A percentile compares a stretch with the other conserved stretches of the same genome.
These are phyloP conservation scores for Scophthalmus maximus DNA, from an alignment of 2,113 vertebrate genomes.

Conservation along the genomic window DNA sequence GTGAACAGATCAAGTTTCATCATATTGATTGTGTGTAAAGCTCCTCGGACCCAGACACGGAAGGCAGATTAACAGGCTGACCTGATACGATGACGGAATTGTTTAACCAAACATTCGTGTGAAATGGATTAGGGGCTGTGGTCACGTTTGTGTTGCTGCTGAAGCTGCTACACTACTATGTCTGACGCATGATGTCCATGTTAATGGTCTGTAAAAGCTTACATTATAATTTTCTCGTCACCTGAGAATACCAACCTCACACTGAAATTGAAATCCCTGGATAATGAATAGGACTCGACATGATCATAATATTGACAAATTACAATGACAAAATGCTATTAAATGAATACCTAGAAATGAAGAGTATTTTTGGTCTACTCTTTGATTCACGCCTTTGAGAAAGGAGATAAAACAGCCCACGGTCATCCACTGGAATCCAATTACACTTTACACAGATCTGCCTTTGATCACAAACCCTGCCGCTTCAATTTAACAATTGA, in stretches of 20 bases:
- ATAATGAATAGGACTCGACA: not conserved
- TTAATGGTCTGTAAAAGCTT: not conserved
- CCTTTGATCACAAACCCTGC: too few species aligned
- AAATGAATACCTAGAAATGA: not conserved
- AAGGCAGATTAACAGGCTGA: constrained; percentile 77
- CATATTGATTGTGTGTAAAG: constrained; percentile 77
- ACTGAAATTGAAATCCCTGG: not conserved
- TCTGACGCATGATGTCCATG: not conserved
- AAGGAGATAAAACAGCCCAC: too few species aligned
- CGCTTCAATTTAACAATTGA: not conserved
- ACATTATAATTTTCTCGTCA: not conserved
- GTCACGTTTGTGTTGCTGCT: constrained; percentile 25
- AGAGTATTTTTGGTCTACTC: not conserved
- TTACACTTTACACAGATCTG: not conserved
- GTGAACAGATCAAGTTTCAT: constrained; percentile 48
- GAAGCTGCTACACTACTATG: constrained; percentile 23
- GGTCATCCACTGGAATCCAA: too few species aligned
- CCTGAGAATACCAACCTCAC: not conserved
- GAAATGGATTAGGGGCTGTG: constrained; percentile 55
- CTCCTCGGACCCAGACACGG: constrained; percentile 47
- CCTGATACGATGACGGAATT: constrained; percentile 48
- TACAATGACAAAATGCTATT: not conserved
- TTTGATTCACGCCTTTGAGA: not conserved
- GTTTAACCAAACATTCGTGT: constrained; percentile 55
- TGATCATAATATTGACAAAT: not conserved